Conservation (phyloP, 92 coral and sea anemone genomes). For the Plumapathes pennacea region DNA sequence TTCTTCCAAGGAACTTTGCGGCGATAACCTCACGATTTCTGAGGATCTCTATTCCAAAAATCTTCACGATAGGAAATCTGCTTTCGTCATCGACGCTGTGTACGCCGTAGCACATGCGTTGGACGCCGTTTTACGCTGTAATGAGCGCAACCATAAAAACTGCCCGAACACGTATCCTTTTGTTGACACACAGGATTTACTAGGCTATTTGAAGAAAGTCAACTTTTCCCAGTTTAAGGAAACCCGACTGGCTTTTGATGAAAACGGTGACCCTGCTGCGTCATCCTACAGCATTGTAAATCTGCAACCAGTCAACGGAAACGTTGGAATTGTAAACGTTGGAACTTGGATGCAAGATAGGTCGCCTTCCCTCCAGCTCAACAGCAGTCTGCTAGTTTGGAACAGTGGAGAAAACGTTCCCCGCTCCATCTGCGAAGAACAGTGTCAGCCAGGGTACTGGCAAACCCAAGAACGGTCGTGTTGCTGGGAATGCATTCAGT, state of each 20-base stretch:
- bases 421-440: constrained; percentile 68
- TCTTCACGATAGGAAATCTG: constrained; percentile 56
- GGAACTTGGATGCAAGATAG: constrained; percentile 64
- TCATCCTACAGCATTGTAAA: constrained; percentile 66
- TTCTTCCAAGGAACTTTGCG: constrained; percentile 16
- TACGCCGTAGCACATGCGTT: constrained; percentile 88
- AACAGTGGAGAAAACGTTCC: constrained; percentile 58
- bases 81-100: constrained; percentile 78
- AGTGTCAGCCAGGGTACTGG: constrained; percentile 66
- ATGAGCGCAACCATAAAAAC: constrained; percentile 16
- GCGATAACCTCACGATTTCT: constrained; percentile 23
- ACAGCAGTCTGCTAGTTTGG: constrained; percentile 45
- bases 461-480: constrained; percentile 64
- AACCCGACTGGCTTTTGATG: constrained; percentile 52
- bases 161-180: constrained; percentile 54
- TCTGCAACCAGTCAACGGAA: constrained; percentile 36
- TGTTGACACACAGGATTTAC: constrained; percentile 47
- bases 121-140: constrained; percentile 55
- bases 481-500: constrained; percentile 79
- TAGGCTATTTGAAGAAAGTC: constrained; percentile 47
- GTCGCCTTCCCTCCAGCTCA: constrained; percentile 16
- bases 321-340: constrained; percentile 44
- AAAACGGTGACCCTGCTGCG: constrained; percentile 65
- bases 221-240: constrained; percentile 36
- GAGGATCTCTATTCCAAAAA: constrained; percentile 23